Percentiles rank a stretch among this genome's conserved stretches.
These are phyloP conservation scores for Hymenopus coronatus DNA, from an alignment of 2,888 invertebrate species.

Conservation along the genomic window DNA sequence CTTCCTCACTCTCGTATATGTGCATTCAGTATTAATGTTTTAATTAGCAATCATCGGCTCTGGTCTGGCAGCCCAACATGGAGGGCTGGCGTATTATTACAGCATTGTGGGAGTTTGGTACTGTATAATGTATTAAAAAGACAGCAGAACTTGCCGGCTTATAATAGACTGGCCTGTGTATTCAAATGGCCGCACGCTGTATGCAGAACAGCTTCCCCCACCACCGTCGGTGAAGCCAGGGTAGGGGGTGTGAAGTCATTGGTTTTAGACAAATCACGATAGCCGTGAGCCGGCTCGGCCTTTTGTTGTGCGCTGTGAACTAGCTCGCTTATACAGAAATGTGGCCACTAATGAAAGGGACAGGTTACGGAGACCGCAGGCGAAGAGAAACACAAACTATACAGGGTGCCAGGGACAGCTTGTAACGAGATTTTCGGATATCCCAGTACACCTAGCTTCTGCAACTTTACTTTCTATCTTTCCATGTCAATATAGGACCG, in stretches of 20 bases:
- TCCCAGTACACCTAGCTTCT: neutral
- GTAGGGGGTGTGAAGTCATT: conserved; percentile 2
- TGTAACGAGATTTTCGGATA: neutral
- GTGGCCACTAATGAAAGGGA: neutral
- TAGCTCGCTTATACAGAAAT: neutral
- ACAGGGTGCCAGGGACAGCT: neutral
- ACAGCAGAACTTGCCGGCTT: neutral
- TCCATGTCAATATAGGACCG: no score
- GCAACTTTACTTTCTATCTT: neutral
- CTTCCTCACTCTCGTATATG: conserved; percentile 5
- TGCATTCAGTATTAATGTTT: conserved; percentile 33
- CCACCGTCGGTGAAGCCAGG: neutral
- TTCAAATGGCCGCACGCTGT: conserved; percentile 15
- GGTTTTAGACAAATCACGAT: conserved; percentile 4
- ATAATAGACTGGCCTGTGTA: conserved; percentile 12
- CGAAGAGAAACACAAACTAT: neutral
- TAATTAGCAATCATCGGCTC: conserved; percentile 35
- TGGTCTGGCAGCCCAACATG: neutral
- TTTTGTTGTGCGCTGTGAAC: neutral
- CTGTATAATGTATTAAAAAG: conserved; percentile 19
- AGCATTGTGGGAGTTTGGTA: conserved; percentile 13
- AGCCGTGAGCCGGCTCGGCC: neutral
- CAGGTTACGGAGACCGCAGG: neutral
- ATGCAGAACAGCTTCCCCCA: neutral
- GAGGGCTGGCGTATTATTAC: conserved; percentile 3